Percentiles rank a stretch among this genome's conserved stretches.
Evolutionary conservation across 1,140 invertebrate genomes (phyloP).

Genomic region (Aethina tumida): DNA sequence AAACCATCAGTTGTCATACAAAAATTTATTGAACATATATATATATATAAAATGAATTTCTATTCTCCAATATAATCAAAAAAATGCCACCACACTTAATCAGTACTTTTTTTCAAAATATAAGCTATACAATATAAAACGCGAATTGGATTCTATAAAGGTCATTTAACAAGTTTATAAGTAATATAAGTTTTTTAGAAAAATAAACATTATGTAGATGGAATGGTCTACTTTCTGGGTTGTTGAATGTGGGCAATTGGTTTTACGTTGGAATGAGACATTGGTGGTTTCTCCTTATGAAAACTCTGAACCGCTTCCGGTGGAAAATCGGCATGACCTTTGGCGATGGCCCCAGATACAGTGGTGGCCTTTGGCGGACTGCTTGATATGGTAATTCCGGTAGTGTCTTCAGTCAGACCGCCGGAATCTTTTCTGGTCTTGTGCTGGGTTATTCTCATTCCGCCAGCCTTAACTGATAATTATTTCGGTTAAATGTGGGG

Average conservation of each 20-base stretch:
- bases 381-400: conserved; percentile 37
- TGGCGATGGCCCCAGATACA: conserved; percentile 66
- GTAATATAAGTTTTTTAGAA: conserved; percentile 1
- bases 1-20: too few species aligned
- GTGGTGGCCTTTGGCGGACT: conserved; percentile 66
- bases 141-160: too few species aligned
- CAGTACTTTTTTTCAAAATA: too few species aligned
- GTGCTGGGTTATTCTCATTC: conserved; percentile 85
- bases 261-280: conserved; percentile 45
- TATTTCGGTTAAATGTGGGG: neutral
- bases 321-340: conserved; percentile 81
- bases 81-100: too few species aligned
- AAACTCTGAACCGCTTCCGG: conserved; percentile 72
- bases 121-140: too few species aligned
- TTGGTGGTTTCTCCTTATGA: conserved; percentile 65
- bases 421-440: conserved; percentile 49
- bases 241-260: conserved; percentile 63
- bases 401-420: conserved; percentile 34
- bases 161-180: too few species aligned
- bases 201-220: neutral
- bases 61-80: too few species aligned
- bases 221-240: conserved; percentile 65
- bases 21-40: too few species aligned
- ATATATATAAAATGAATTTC: too few species aligned
- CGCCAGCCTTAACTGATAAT: conserved; percentile 73